phyloP scores from a whole-genome alignment of 1,140 invertebrate species.

The Magallana ariakensis region DNA sequence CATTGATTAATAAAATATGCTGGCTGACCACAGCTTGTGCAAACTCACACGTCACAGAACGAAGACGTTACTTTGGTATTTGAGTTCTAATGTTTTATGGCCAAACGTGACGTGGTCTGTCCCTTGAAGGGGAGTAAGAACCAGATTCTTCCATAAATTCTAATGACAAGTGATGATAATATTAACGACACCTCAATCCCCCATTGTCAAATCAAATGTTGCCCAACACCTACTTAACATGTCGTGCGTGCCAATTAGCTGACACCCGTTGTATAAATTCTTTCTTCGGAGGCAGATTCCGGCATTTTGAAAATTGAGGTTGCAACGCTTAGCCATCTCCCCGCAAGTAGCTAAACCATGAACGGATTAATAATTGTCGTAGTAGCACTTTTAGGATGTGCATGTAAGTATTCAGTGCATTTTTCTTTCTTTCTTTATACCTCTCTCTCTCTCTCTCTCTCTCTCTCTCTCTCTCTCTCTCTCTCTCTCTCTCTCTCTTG shows the following conservation, averaged over 20 bases:
- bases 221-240: slow-evolving; percentile 8
- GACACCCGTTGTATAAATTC: slow-evolving; percentile 27
- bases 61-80: background rate
- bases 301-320: slow-evolving; percentile 12
- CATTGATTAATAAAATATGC: background rate
- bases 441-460: no score
- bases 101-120: background rate
- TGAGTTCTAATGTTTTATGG: slow-evolving; percentile 2
- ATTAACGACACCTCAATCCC: background rate
- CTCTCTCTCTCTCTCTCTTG: no score
- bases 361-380: slow-evolving; percentile 3
- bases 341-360: background rate
- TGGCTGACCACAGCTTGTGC: background rate
- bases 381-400: background rate
- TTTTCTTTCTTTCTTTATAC: background rate
- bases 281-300: background rate
- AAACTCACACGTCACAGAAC: background rate
- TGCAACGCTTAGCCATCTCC: background rate
- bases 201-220: slow-evolving; percentile 18
- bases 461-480: no score
- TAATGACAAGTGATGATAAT: slow-evolving; percentile 20
- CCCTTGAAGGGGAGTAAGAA: slow-evolving; percentile 26
- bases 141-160: background rate
- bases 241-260: slow-evolving; percentile 13
- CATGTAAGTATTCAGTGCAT: background rate